Percentiles rank a stretch among this genome's conserved stretches.
These are phyloP conservation scores for Ommatoiulus sabulosus DNA, from an alignment of 2,888 invertebrate species.

Conservation along the genomic window DNA sequence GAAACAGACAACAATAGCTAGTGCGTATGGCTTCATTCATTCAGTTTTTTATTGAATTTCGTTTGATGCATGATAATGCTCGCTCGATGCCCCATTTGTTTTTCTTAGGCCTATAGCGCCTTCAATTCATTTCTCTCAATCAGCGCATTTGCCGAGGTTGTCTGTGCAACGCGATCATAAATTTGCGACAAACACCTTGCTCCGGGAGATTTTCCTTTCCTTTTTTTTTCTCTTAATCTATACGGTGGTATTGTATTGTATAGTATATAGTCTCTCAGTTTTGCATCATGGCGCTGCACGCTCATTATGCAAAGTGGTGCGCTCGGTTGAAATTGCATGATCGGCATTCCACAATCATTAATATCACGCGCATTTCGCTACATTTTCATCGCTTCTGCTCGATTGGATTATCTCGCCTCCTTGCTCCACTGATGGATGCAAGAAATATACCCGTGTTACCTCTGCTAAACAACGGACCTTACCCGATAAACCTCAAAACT, in stretches of 20 bases:
- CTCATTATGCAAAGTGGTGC: constrained; percentile 13
- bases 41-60: constrained; percentile 46
- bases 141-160: constrained; percentile 41
- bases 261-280: too few species aligned
- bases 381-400: neutral
- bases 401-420: neutral
- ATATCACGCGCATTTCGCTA: neutral
- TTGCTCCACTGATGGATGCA: neutral
- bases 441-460: too few species aligned
- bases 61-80: constrained; percentile 39
- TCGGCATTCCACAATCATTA: constrained; percentile 30
- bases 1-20: constrained; percentile 43
- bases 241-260: too few species aligned
- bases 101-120: constrained; percentile 21
- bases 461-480: too few species aligned
- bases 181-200: constrained; percentile 41
- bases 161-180: constrained; percentile 44
- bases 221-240: neutral
- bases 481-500: too few species aligned
- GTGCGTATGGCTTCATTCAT: constrained; percentile 28
- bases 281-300: neutral
- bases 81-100: constrained; percentile 44
- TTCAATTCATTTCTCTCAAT: constrained; percentile 48
- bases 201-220: constrained; percentile 3
- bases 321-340: neutral